Percentiles rank a stretch among this genome's conserved stretches.
Conservation (phyloP, 2,888 invertebrate genomes). For the Tachina lurida region DNA sequence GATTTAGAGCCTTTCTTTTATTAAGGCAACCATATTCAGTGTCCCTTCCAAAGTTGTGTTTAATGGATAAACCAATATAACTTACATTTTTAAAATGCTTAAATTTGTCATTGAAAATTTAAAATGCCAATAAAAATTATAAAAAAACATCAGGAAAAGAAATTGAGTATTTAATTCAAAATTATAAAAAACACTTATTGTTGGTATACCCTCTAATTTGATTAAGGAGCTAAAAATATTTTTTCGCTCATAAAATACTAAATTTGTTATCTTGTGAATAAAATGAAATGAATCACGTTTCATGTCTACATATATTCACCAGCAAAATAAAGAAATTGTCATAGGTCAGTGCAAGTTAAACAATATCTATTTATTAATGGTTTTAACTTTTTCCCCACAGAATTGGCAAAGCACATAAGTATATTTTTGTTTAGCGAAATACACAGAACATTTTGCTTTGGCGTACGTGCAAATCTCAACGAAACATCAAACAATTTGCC, state of each 20-base stretch:
- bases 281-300: constrained; percentile 41
- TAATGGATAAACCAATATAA: background rate
- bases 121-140: too few species aligned
- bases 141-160: too few species aligned
- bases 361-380: constrained; percentile 34
- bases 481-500: constrained; percentile 44
- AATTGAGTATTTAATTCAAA: background rate
- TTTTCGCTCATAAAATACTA: constrained; percentile 20
- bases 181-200: background rate
- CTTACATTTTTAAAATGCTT: too few species aligned
- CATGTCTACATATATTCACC: background rate
- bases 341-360: constrained; percentile 58
- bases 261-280: constrained; percentile 26
- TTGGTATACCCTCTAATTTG: background rate
- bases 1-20: too few species aligned
- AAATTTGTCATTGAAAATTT: too few species aligned
- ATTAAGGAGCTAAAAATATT: background rate
- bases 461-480: constrained; percentile 67
- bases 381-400: constrained; percentile 13
- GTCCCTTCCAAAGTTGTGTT: background rate
- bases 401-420: background rate
- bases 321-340: constrained; percentile 30
- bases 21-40: background rate
- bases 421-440: constrained; percentile 26
- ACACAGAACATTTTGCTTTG: constrained; percentile 6